Evolutionary conservation across 2,888 invertebrate genomes (phyloP), one percentile per base, ranked within the genome.

Genomic region (Isotomurus palustris): DNA sequence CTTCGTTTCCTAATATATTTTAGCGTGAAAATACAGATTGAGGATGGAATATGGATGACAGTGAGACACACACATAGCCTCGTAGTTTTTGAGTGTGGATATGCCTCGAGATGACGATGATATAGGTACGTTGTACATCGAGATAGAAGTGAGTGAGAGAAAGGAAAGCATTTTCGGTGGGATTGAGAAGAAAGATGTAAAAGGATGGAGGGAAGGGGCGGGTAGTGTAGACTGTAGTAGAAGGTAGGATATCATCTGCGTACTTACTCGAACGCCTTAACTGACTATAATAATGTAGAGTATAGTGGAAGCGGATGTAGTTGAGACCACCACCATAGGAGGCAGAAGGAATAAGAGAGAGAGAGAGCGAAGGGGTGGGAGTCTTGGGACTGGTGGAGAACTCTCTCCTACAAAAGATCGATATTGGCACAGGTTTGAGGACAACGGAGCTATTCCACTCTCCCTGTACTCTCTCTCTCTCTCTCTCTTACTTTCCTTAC

Each of bases 381-480:
- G 27, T 10, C 17, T 27, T 27, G 28, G 6, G 12, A 10, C 28
- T 28, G 53, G 53, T 53, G 53, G 53, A 25, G 44, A 35, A 45
- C 35, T 28, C 25, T 47, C 22, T 28, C 28, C 49, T 44, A 38
- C 50, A 36, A 43, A 25, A 36, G 62, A 62, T 65, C 65, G 65
- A 65, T 65, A 65, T 55, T 65, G 56, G 58, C 56, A 62, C 65
- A 65, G 49, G 65, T 65, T 62, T 58, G 56, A 61, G 62, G 53
- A 56, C 58, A 49, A 45, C 53, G 56, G 56, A 24, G 25, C 25
- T 40, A 38, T 38, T 36, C 24, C 29, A 25, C 24, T 28, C 21
- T 32, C 25, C 27, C 24, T 19, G 35, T 44, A 41, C 48, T 38
- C 28, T 29, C 36, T 35, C 29, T 43, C 36, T 45, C 29, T 43